Evolutionary conservation across 1,140 invertebrate species (phyloP), one percentile per base, ranked within the genome.

Genomic region (Drosophila elegans): DNA sequence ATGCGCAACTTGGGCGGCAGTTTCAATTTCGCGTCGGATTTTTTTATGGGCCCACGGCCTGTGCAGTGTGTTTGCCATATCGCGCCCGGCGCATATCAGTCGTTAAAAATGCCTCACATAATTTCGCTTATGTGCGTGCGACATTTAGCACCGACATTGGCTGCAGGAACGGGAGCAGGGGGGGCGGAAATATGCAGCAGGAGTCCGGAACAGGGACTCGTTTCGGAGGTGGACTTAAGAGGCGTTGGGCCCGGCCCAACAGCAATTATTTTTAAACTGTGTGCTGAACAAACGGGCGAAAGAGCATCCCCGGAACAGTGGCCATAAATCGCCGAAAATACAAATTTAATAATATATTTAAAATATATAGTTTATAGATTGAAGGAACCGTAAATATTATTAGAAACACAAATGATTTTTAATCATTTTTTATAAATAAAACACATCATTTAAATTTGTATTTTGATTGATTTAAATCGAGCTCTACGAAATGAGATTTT

Each of bases 251-350:
- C 63, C 54, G 53, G 44, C 55, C 63, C 64, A 55, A 59, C 66
- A 74, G 64, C 83, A 88, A 88, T 89, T 89, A 89, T 84, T 89
- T 71, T 89, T 89, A 89, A 89, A 84, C 84, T 89, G 83, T 88
- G 63, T 57, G 55, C 48, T 69, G 66, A 57, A 46, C 44, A 64
- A 64, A 69, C 66, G 48, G 56, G 54, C 59, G 49, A 60, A 57
- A 51, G 55, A 55, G 51, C 44, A 38, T 36, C 13, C 60, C 29
- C 41, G 16, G 41, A 29, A 74, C 75, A 75, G 55, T 59, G 52
- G 46, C 16, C 7, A 34, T 36, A 75, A 59, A 66, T 56, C 67
- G 55, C 39, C 41, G 9, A 25, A 36, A 54, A 46, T 48, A 21
- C 45, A 52, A 45, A 1, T 32, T 46, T 42, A 29, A 10, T 27